Conservation (phyloP, 2,888 invertebrate genomes). For the Lasioglossum villosulum region DNA sequence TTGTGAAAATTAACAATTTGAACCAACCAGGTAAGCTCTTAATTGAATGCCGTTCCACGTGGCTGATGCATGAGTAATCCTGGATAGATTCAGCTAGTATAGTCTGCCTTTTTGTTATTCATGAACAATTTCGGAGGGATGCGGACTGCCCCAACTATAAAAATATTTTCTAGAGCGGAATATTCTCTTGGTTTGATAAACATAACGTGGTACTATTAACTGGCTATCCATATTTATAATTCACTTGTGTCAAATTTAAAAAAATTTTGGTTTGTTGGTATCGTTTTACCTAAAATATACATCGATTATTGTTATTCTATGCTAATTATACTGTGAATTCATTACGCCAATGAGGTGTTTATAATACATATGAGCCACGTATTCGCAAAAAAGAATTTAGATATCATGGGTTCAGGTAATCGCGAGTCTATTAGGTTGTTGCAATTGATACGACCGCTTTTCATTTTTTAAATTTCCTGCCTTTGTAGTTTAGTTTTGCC, state of each 20-base stretch:
- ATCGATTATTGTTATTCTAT: not conserved
- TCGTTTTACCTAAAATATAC: not conserved
- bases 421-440: too few relatives aligned
- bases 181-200: not conserved
- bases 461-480: too few relatives aligned
- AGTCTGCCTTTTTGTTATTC: slow-evolving; percentile 75
- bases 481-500: too few relatives aligned
- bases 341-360: not conserved
- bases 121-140: slow-evolving; percentile 69
- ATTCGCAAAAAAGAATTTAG: not conserved
- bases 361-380: not conserved
- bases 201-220: not conserved
- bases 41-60: slow-evolving; percentile 64
- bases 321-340: not conserved
- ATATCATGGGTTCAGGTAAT: not conserved
- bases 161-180: not conserved
- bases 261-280: not conserved
- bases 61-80: slow-evolving; percentile 64
- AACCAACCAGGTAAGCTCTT: slow-evolving; percentile 23
- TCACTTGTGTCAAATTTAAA: not conserved
- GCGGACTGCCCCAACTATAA: not conserved
- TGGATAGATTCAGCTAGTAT: slow-evolving; percentile 45
- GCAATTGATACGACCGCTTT: too few relatives aligned
- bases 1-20: not conserved
- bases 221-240: not conserved